Base-by-base conservation (phyloP, 1,140 invertebrate genomes). In the Limonius californicus region DNA sequence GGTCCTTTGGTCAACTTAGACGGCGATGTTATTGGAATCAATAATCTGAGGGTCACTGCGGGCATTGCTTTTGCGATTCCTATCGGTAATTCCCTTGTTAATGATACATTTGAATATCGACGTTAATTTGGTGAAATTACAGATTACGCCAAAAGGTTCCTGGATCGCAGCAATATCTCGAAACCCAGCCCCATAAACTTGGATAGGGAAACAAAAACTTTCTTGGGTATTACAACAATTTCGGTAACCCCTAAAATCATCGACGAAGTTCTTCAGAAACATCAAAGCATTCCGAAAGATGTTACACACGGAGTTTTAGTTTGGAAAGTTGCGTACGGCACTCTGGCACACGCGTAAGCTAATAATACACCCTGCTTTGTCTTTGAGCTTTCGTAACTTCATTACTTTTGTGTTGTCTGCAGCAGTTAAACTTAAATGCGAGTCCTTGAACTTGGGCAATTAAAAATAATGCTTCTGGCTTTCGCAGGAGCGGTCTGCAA, bases 31-130 rank as follows among this genome's bases (percentile, higher is more conserved):
- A 95, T 98, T 73, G 95, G 95, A 11, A 93, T 98, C 35, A 97
- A 96, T 73, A 90, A 91, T 15, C 93, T 97, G 91, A 97, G 95
- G 80, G 90, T 95, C 2, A 89, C 88, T 0, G 81, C 89, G 1
- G 90, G 95, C 8, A 97, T 98, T 67, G 96, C 94, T 1, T 98
- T 98, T 81, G 95, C 95, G 0, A 96, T 98, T 75, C 95, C 95
- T 0, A 91, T 94, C 63, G 73, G 74, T 70, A 72, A 64, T 4
- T 54, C n/a, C 4, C 2, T 19, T 18, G 50, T 43, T 43, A n/a
- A n/a, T n/a, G n/a, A n/a, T n/a, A n/a, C n/a, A n/a, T n/a, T n/a
- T n/a, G n/a, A 4, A 3, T 14, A 16, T 4, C 42, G 4, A 23
- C 15, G 11, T 18, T 54, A 54, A 23, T 54, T 3, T 42, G 2